Evolutionary conservation across 2,888 invertebrate species (phyloP).

Genomic region (Drosophila subquinaria): DNA sequence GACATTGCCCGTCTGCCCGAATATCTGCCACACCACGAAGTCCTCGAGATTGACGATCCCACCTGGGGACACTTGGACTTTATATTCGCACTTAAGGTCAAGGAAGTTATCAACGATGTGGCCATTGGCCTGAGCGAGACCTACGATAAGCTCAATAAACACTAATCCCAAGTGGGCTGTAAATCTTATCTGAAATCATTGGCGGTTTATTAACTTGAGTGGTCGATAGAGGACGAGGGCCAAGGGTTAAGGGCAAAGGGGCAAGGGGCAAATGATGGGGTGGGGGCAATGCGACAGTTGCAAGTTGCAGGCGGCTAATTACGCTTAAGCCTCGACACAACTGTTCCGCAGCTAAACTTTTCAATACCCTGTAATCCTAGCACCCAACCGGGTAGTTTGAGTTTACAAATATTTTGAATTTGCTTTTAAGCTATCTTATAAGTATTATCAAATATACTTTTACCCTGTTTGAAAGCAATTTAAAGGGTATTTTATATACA

Average conservation of each 20-base stretch:
- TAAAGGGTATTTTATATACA: no score
- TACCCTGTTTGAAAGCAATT: no score
- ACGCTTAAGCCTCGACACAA: constrained; percentile 6
- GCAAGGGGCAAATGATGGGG: neutral
- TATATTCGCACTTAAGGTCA: constrained; percentile 76
- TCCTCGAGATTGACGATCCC: constrained; percentile 68
- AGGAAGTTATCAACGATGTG: constrained; percentile 70
- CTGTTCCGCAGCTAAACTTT: constrained; percentile 9
- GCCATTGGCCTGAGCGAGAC: constrained; percentile 58
- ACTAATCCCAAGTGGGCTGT: neutral
- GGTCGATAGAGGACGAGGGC: neutral
- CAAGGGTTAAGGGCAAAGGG: neutral
- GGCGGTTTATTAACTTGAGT: constrained; percentile 4
- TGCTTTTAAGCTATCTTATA: neutral
- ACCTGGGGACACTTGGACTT: constrained; percentile 83
- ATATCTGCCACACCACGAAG: constrained; percentile 51
- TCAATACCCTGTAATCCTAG: constrained; percentile 26
- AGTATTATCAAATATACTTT: no score
- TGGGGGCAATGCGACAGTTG: constrained; percentile 8
- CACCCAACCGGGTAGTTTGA: neutral
- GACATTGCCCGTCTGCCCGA: constrained; percentile 66
- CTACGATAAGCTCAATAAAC: constrained; percentile 55
- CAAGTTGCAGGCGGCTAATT: constrained; percentile 37
- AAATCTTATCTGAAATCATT: constrained; percentile 48
- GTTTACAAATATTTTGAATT: neutral